Base-by-base conservation (phyloP, 2,888 invertebrate genomes). In the Oscheius onirici region DNA sequence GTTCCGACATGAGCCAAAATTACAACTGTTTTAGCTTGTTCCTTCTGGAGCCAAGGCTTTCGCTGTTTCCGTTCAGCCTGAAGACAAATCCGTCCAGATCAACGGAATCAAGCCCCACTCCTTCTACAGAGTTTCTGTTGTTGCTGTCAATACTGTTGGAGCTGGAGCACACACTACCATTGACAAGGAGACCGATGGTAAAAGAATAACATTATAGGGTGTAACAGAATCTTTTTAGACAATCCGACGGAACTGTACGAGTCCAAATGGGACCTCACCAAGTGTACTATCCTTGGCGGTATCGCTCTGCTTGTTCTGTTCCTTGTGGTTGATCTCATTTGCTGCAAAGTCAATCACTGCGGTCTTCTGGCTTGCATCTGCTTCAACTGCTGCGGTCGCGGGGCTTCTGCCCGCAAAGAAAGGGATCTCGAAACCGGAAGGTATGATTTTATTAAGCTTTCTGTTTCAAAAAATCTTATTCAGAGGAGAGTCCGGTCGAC, bases 111-210 rank as follows among this genome's bases (percentile, higher is more conserved):
- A 90, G 67, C 92, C 94, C 0, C 93, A 94, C 88, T 93, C 93
- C 5, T 92, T 91, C 79, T 95, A 96, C 90, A 92, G 91, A 86
- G 92, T 94, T 86, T 93, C 94, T 87, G 90, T 95, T 71, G 91
- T 92, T 80, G 95, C 95, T 54, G 93, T 93, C 88, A 96, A 96
- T 89, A 90, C 91, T 26, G 92, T 95, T 76, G 95, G 95, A 71
- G 92, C 90, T 89, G 94, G 95, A 85, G 90, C 91, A 73, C 92
- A 94, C 0, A 92, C 93, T 51, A 91, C 92, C 87, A 91, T 93
- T 81, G 91, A 92, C 88, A 91, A 95, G 66, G 74, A 76, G 34
- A 82, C 83, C 10, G 74, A 80, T 49, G 80, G 78, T 34, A 24
- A 15, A 54, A 46, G 43, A 8, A 24, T 46, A 5, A 24, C n/a